phyloP scores from a whole-genome alignment of 2,113 vertebrate genomes.

The Myotis davidii region DNA sequence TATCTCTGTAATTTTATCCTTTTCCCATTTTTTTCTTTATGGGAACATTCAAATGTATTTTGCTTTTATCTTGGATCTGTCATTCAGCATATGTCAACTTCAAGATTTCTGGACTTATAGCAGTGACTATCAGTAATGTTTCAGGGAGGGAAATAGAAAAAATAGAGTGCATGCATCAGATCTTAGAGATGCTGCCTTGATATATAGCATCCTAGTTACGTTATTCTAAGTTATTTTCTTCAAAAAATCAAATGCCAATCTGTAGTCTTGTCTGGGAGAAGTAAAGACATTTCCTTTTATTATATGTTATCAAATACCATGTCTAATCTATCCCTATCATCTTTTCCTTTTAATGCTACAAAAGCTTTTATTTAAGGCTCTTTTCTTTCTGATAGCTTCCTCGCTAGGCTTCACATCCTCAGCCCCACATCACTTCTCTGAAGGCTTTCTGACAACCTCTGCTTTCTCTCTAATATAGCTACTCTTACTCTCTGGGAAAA shows the following conservation, averaged over 20 bases:
- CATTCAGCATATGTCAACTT: slow-evolving; percentile 82
- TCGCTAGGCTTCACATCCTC: not conserved
- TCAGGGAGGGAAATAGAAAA: not conserved
- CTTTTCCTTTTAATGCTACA: slow-evolving; percentile 36
- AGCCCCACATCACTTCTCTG: not conserved
- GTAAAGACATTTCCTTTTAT: slow-evolving; percentile 78
- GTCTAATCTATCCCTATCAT: not conserved
- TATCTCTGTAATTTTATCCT: slow-evolving; percentile 74
- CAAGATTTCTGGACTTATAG: slow-evolving; percentile 75
- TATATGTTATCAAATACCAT: slow-evolving; percentile 72
- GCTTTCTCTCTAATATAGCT: not conserved
- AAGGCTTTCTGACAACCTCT: not conserved
- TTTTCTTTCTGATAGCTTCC: not conserved
- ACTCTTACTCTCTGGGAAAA: not conserved
- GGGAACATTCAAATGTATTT: slow-evolving; percentile 79
- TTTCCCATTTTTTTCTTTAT: slow-evolving; percentile 72
- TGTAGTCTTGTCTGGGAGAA: slow-evolving; percentile 70
- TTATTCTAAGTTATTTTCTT: slow-evolving; percentile 82
- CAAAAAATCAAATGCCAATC: slow-evolving; percentile 78
- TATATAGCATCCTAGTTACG: slow-evolving; percentile 71
- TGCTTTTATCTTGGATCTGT: slow-evolving; percentile 79
- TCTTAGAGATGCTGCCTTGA: slow-evolving; percentile 69
- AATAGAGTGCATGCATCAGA: slow-evolving; percentile 66
- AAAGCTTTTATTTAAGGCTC: slow-evolving; percentile 53
- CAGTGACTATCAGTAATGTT: slow-evolving; percentile 78